These are phyloP conservation scores for Oncorhynchus mykiss DNA, from an alignment of 2,113 vertebrate species.

Conservation along the genomic window DNA sequence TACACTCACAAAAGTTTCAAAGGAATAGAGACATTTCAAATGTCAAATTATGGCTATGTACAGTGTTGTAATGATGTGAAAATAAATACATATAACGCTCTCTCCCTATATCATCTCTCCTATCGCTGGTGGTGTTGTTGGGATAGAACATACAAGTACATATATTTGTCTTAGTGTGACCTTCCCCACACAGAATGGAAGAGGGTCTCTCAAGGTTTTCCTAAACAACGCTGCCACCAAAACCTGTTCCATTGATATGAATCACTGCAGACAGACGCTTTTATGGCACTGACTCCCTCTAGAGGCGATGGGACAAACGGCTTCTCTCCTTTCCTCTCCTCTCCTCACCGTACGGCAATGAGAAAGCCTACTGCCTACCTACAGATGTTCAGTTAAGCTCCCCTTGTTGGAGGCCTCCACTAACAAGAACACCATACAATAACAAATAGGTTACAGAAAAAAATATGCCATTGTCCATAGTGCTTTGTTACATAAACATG, in stretches of 20 bases:
- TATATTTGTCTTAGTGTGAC: background rate
- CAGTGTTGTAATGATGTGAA: too few species aligned
- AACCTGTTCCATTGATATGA: background rate
- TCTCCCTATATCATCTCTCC: background rate
- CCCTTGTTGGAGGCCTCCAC: too few species aligned
- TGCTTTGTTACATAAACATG: background rate
- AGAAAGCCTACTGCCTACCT: background rate
- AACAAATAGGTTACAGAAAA: background rate
- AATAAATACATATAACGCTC: background rate
- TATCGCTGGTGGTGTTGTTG: background rate
- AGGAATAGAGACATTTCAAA: too few species aligned
- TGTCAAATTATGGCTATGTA: too few species aligned
- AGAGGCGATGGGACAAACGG: constrained; percentile 83
- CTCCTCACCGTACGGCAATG: background rate
- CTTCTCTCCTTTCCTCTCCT: background rate
- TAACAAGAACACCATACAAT: background rate
- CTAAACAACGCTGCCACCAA: background rate
- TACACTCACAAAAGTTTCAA: too few species aligned
- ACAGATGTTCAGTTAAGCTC: background rate
- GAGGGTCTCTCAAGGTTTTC: background rate
- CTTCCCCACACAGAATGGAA: too few species aligned
- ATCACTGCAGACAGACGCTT: constrained; percentile 53
- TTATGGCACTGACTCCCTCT: constrained; percentile 95
- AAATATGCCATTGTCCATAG: background rate
- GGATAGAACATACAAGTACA: background rate